Evolutionary conservation across 2,888 invertebrate species (phyloP).

Genomic region (Orgyia antiqua): DNA sequence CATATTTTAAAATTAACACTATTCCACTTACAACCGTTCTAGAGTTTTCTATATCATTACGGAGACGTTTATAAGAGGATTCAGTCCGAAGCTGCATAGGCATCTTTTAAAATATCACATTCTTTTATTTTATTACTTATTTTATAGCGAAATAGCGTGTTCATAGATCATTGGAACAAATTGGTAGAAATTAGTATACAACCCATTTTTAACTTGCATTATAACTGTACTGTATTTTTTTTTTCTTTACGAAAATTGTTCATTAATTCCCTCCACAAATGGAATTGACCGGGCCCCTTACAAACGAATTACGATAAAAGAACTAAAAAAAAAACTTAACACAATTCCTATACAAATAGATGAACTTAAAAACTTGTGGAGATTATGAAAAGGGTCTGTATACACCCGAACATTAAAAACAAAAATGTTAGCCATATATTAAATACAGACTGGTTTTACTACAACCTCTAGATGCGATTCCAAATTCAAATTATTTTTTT

Average conservation of each 20-base stretch:
- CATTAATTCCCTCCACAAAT: too few species aligned
- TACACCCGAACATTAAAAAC: slow-evolving; percentile 23
- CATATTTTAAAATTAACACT: slow-evolving; percentile 24
- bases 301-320: slow-evolving; percentile 41
- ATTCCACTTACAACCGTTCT: slow-evolving; percentile 21
- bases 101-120: slow-evolving; percentile 59
- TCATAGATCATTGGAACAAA: slow-evolving; percentile 16
- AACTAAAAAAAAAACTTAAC: slow-evolving; percentile 58
- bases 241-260: too few species aligned
- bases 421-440: slow-evolving; percentile 19
- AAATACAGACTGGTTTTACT: too few species aligned
- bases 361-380: slow-evolving; percentile 48
- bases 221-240: too few species aligned
- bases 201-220: too few species aligned
- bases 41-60: slow-evolving; percentile 7
- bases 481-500: too few species aligned
- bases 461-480: too few species aligned
- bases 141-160: slow-evolving; percentile 43
- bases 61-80: too few species aligned
- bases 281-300: slow-evolving; percentile 70
- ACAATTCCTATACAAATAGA: slow-evolving; percentile 59
- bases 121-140: slow-evolving; percentile 37
- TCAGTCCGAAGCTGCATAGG: slow-evolving; percentile 43
- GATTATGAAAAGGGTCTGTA: slow-evolving; percentile 48
- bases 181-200: too few species aligned